Conservation (phyloP, 2,797 vertebrate species). For the Cuculus canorus region DNA sequence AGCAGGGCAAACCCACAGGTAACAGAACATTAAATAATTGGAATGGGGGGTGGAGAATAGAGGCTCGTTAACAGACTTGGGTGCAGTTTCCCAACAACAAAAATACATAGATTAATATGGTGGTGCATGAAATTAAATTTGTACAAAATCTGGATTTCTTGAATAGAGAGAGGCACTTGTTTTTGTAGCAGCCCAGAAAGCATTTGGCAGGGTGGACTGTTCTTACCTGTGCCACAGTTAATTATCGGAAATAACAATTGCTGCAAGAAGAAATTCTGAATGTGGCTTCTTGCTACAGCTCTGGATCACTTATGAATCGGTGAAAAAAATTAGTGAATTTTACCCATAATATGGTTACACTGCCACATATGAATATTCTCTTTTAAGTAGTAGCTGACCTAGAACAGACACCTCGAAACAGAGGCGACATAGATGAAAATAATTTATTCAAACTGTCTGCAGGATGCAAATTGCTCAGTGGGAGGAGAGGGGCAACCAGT, state of each 20-base stretch:
- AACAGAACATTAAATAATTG: not conserved
- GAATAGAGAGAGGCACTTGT: not conserved
- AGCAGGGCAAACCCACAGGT: not conserved
- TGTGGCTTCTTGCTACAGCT: not conserved
- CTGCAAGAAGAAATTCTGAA: not conserved
- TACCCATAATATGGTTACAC: not conserved
- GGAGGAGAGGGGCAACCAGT: not conserved
- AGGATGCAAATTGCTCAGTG: not conserved
- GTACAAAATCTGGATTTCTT: not conserved
- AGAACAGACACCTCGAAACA: not conserved
- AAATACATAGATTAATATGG: not conserved
- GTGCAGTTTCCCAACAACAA: not conserved
- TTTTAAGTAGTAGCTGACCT: not conserved
- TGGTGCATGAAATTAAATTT: not conserved
- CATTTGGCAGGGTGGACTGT: not conserved
- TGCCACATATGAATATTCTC: not conserved
- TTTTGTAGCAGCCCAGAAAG: not conserved
- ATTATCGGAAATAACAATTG: not conserved
- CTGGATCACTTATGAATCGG: not conserved
- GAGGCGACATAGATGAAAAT: not conserved
- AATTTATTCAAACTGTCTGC: not conserved
- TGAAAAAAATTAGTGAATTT: not conserved
- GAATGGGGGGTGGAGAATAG: not conserved
- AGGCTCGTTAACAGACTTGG: not conserved
- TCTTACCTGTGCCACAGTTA: not conserved